These are phyloP conservation scores for Hydrophis major DNA, from an alignment of 2,797 vertebrate species.

Conservation along the genomic window DNA sequence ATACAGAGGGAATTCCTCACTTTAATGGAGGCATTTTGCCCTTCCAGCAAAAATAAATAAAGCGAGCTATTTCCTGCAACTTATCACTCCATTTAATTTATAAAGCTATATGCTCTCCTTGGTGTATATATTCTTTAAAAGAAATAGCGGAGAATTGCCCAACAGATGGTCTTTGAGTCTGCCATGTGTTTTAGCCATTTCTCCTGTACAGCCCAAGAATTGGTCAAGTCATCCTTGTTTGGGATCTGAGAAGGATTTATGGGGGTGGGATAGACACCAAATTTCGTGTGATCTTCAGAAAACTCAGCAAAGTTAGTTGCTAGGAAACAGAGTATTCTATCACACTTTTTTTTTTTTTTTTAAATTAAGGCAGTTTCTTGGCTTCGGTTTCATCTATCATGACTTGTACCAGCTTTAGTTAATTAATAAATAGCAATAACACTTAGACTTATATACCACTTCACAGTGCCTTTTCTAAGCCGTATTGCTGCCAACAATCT, in stretches of 20 bases:
- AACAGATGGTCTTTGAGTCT: constrained; percentile 12
- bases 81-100: not conserved
- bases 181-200: constrained; percentile 22
- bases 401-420: constrained; percentile 29
- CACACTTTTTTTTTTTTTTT: constrained; percentile 19
- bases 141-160: not conserved
- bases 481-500: no score
- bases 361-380: constrained; percentile 30
- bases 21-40: not conserved
- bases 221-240: constrained; percentile 55
- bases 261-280: constrained; percentile 54
- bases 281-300: constrained; percentile 57
- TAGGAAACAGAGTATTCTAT: constrained; percentile 63
- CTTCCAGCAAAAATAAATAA: not conserved
- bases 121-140: not conserved
- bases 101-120: not conserved
- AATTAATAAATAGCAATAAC: not conserved
- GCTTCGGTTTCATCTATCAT: constrained; percentile 23
- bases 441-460: no score
- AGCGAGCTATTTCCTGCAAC: not conserved
- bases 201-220: constrained; percentile 17
- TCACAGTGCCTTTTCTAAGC: no score
- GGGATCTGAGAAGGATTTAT: constrained; percentile 61
- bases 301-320: constrained; percentile 67
- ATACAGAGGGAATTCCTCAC: not conserved